phyloP scores from a whole-genome alignment of 2,888 invertebrate species.

The Muscina levida region DNA sequence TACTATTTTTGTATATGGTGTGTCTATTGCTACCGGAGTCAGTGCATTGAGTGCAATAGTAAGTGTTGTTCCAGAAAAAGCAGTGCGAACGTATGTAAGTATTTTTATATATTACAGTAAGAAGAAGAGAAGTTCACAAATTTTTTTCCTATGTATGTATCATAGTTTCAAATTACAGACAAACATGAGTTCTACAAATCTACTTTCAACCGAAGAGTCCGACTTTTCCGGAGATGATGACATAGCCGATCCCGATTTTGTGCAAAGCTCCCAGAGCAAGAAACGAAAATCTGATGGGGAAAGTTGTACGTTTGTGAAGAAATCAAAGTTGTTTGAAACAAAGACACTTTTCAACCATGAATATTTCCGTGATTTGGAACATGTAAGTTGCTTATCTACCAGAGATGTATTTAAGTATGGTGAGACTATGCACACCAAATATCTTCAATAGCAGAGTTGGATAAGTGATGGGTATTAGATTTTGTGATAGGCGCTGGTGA shows the following conservation, averaged over 20 bases:
- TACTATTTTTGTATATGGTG: no score
- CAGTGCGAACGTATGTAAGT: neutral
- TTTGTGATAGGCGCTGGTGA: slow-evolving; percentile 4
- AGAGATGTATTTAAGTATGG: no score
- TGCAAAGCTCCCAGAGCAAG: slow-evolving; percentile 4
- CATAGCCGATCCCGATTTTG: slow-evolving; percentile 4
- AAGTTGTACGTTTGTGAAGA: slow-evolving; percentile 4
- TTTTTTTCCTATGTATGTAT: slow-evolving; percentile 4
- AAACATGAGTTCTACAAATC: slow-evolving; percentile 4
- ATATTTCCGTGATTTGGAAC: no score
- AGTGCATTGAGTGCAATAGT: no score
- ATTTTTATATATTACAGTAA: slow-evolving; percentile 4
- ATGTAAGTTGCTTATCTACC: neutral
- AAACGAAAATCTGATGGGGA: slow-evolving; percentile 4
- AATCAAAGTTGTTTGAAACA: slow-evolving; percentile 4
- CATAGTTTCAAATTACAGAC: slow-evolving; percentile 4
- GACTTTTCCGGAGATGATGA: slow-evolving; percentile 4
- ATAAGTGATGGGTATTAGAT: slow-evolving; percentile 1
- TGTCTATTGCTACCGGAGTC: no score
- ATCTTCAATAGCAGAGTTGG: slow-evolving; percentile 4
- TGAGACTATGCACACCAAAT: neutral
- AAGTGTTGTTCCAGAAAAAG: slow-evolving; percentile 4
- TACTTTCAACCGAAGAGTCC: slow-evolving; percentile 4
- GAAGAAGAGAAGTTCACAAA: slow-evolving; percentile 1
- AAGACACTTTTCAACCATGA: neutral